Base-by-base conservation (phyloP, 2,888 invertebrate species). In the Polydrusus cervinus region DNA sequence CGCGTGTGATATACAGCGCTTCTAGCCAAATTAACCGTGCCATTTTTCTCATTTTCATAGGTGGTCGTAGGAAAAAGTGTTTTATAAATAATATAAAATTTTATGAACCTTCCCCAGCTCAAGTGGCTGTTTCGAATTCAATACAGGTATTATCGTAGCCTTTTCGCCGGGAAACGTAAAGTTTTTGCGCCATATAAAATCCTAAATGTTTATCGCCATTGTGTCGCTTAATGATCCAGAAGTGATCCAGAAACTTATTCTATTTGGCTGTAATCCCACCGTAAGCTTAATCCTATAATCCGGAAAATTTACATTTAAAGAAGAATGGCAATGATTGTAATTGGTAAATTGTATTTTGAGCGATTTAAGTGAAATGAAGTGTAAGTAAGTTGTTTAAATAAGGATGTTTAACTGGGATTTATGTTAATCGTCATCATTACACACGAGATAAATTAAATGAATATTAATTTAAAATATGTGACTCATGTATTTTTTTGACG, bases 131-230 rank as follows among this genome's bases (percentile, higher is more conserved):
- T 55, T 11, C 14, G 34, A 14, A 55, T 55, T 55, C 55, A 9
- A 14, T 55, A 55, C 30, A 55, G 55, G 55, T 55, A 34, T 2
- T 34, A 10, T 34, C 34, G 20, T 55, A 14, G 55, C 9, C 14
- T 10, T 55, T 8, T 30, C 34, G 14, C 55, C 14, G 9, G 20
- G 8, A 34, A 30, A 55, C 55, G 34, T 25, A 25, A 53, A 53
- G 20, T n/a, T 34, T 55, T 55, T 34, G 14, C 14, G 55, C 55
- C 34, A 34, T 34, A 55, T 55, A 55, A 34, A 55, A 34, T 55
- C 55, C 14, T 18, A 34, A 55, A 55, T 55, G 34, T 55, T 55
- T 30, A 55, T 34, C 7, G 55, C 20, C 14, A 30, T 55, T 14
- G 34, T 30, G 14, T 14, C n/a, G 9, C 55, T 34, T 55, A 55